Conservation (phyloP, 1,140 invertebrate genomes). For the Hyles vespertilio region DNA sequence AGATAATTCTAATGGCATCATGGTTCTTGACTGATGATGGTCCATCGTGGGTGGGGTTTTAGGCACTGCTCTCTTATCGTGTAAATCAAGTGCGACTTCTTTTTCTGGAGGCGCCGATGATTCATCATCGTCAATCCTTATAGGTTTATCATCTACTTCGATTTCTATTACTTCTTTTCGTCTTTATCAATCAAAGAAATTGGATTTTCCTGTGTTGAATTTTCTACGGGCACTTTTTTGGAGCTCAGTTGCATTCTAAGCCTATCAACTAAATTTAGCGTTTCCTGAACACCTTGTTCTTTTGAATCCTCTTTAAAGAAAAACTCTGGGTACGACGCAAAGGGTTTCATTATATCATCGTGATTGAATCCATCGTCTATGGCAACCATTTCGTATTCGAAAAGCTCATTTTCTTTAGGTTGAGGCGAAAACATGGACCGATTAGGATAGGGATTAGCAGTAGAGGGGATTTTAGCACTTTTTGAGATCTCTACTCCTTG, state of each 20-base stretch:
- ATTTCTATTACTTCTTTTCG: conserved; percentile 27
- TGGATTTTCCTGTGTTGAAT: conserved; percentile 35
- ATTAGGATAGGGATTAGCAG: conserved; percentile 67
- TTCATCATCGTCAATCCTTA: background rate
- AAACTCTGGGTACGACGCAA: conserved; percentile 81
- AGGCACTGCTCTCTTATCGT: conserved; percentile 5
- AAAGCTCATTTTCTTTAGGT: conserved; percentile 80
- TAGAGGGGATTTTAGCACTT: conserved; percentile 62
- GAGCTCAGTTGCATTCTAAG: conserved; percentile 77
- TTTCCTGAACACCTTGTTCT: conserved; percentile 81
- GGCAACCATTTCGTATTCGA: conserved; percentile 82
- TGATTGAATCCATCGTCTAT: conserved; percentile 81
- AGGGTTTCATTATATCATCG: conserved; percentile 78
- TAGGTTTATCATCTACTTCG: conserved; percentile 10
- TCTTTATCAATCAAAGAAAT: conserved; percentile 30
- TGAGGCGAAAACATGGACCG: conserved; percentile 85
- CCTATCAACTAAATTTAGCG: conserved; percentile 86
- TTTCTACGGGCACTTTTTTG: conserved; percentile 53
- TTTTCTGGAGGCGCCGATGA: background rate
- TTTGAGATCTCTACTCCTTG: conserved; percentile 66
- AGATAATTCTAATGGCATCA: conserved; percentile 13
- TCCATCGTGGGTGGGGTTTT: background rate
- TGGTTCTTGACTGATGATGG: background rate
- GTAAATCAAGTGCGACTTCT: conserved; percentile 12
- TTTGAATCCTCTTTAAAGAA: conserved; percentile 87